Base-by-base conservation (phyloP, 2,888 invertebrate genomes). In the Drosophila buzzatii region DNA sequence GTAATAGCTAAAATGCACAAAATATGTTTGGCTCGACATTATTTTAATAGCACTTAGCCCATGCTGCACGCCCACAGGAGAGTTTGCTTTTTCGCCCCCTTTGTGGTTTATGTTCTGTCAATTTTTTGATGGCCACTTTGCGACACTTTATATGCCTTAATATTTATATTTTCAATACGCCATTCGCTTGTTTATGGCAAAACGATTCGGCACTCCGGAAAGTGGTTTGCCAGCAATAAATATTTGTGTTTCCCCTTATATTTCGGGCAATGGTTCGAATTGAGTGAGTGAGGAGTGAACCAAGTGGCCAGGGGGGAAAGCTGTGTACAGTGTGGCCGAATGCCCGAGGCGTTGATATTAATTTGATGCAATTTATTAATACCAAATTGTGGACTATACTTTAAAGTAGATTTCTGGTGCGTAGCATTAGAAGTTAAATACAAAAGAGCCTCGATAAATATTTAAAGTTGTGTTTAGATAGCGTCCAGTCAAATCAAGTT, bases 121-220 rank as follows among this genome's bases (percentile, higher is more conserved):
- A 83, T 83, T 63, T 88, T 85, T 88, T 85, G 75, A 74, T 85
- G 77, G 68, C 70, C 86, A 81, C 79, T 85, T 81, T 81, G 64
- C 60, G 71, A 60, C 75, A 59, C 73, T 88, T 79, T 75, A 75
- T 77, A 66, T 49, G 59, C 53, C 57, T 63, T 68, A 7, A 39
- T 76, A 65, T 71, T 60, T 58, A 56, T 39, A 4, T 59, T 49
- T 73, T 75, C 61, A 79, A 79, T 74, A 70, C 60, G 70, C 60
- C 33, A 47, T 52, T 55, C 42, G 63, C 61, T 78, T 60, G 65
- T 72, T 77, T 67, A 74, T 81, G 71, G 47, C 10, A 60, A 55
- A 67, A 39, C 42, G 58, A 58, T 47, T 59, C 49, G 66, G 23
- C 31, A 12, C 44, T 39, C 31, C 4, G 31, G 49, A 20, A 72